Evolutionary conservation across 2,888 invertebrate species (phyloP).

Genomic region (Clitarchus hookeri): DNA sequence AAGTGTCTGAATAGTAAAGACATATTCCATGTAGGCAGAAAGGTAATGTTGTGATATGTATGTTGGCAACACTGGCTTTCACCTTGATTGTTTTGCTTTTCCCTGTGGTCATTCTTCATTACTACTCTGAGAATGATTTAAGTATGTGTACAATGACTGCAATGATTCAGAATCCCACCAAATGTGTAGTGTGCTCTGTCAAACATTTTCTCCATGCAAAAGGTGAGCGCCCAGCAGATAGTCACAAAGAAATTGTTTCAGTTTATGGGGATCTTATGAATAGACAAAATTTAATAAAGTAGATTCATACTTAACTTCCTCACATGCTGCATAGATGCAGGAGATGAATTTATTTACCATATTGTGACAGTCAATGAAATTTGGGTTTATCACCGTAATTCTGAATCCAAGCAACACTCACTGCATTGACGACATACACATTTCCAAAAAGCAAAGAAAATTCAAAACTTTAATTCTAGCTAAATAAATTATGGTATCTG

Average conservation of each 20-base stretch:
- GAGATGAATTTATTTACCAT: background rate
- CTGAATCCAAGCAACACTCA: constrained; percentile 10
- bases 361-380: background rate
- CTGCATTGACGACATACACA: background rate
- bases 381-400: background rate
- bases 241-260: background rate
- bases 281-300: constrained; percentile 1
- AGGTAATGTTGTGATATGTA: background rate
- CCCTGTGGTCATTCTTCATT: background rate
- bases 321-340: background rate
- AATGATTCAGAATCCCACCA: background rate
- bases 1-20: background rate
- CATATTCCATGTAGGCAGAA: background rate
- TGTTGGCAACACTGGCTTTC: background rate
- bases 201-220: background rate
- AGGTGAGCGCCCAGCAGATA: background rate
- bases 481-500: background rate
- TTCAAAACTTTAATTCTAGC: background rate
- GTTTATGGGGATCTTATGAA: background rate
- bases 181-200: background rate
- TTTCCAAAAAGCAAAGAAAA: background rate
- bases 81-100: background rate
- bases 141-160: background rate
- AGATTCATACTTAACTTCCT: background rate
- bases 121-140: background rate